Evolutionary conservation across 2,888 invertebrate species (phyloP).

Genomic region (Biston stratarius): DNA sequence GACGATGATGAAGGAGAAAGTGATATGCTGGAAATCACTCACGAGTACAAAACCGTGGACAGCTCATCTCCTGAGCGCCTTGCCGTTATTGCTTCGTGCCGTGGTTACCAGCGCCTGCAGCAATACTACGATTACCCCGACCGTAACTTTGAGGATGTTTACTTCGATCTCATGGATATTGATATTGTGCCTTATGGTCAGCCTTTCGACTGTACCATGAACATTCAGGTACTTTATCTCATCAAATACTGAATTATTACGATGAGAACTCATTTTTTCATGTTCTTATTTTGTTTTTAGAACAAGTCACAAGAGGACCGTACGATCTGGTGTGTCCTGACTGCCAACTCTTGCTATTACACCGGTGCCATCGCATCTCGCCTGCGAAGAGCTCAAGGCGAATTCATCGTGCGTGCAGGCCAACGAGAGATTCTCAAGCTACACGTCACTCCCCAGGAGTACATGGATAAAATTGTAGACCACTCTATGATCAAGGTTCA

Average conservation of each 20-base stretch:
- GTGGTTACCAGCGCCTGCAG: constrained; percentile 87
- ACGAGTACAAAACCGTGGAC: constrained; percentile 88
- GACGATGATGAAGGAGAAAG: constrained; percentile 88
- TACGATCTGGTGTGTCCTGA: constrained; percentile 87
- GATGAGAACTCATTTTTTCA: neutral
- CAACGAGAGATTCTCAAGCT: constrained; percentile 88
- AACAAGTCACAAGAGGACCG: constrained; percentile 88
- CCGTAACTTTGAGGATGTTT: constrained; percentile 87
- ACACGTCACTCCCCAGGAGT: constrained; percentile 88
- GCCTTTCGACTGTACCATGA: constrained; percentile 88
- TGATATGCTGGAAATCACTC: constrained; percentile 89
- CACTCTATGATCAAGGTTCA: constrained; percentile 90
- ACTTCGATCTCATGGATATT: constrained; percentile 89
- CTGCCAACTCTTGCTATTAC: constrained; percentile 89
- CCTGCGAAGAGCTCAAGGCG: constrained; percentile 87
- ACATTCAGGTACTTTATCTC: constrained; percentile 81
- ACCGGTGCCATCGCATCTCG: constrained; percentile 89
- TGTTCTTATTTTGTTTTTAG: constrained; percentile 55
- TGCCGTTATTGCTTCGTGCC: constrained; percentile 89
- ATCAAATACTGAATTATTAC: neutral
- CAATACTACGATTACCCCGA: constrained; percentile 87
- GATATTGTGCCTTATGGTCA: constrained; percentile 89
- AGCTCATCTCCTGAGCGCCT: constrained; percentile 88
- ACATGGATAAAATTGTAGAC: constrained; percentile 90
- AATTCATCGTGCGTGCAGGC: constrained; percentile 87